A percentile compares a stretch with the other conserved stretches of the same genome.
Conservation (phyloP, 1,140 invertebrate genomes). For the Cyphomyrmex costatus region DNA sequence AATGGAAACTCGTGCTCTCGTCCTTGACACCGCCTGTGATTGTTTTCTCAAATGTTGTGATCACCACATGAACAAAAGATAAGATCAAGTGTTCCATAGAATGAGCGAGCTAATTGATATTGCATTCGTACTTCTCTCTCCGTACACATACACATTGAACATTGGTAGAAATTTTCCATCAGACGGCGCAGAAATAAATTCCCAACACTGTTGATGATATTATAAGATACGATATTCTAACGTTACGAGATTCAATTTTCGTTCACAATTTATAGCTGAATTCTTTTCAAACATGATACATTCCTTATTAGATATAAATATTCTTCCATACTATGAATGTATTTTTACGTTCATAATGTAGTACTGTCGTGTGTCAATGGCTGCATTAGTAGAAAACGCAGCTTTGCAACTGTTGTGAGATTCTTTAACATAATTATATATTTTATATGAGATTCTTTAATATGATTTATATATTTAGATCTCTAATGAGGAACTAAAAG, state of each 20-base stretch:
- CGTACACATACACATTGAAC: constrained; percentile 46
- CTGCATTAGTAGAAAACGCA: no score
- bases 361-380: background rate
- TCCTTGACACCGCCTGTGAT: constrained; percentile 32
- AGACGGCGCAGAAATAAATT: constrained; percentile 23
- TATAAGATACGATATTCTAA: background rate
- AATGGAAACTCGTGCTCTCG: constrained; percentile 53
- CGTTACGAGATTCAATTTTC: background rate
- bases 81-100: constrained; percentile 14
- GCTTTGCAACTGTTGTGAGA: no score
- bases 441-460: no score
- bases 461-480: no score
- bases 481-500: no score
- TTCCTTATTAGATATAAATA: constrained; percentile 35
- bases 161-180: constrained; percentile 7
- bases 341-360: background rate
- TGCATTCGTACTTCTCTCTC: background rate
- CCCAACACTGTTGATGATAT: constrained; percentile 17
- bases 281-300: background rate
- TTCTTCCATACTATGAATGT: background rate
- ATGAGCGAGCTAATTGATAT: constrained; percentile 46
- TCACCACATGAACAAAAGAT: constrained; percentile 30
- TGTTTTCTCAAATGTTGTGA: background rate
- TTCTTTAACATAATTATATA: no score
- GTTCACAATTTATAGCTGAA: background rate